Percentiles rank a stretch among this genome's conserved stretches.
Conservation (phyloP, 1,140 invertebrate genomes). For the Papilio glaucus region DNA sequence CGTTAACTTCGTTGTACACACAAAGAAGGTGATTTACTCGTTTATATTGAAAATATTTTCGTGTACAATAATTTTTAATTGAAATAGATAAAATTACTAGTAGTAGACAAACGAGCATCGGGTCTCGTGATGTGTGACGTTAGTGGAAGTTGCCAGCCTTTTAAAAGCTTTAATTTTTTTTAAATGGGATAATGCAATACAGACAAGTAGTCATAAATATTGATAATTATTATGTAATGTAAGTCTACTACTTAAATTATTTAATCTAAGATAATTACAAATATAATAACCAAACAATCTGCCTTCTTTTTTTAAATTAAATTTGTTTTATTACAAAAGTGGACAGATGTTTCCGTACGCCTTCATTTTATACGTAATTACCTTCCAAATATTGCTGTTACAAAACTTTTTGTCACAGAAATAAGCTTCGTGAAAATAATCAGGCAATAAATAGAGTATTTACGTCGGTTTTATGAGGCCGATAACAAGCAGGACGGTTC, state of each 20-base stretch:
- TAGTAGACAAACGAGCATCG: no score
- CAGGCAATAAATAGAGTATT: neutral
- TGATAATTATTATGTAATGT: no score
- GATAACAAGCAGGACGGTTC: neutral
- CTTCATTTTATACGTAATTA: neutral
- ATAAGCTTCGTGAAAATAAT: neutral
- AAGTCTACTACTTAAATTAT: no score
- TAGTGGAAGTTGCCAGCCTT: no score
- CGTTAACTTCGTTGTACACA: slow-evolving; percentile 17
- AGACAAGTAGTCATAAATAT: no score
- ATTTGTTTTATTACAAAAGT: no score
- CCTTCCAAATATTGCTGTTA: slow-evolving; percentile 7
- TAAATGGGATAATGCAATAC: no score
- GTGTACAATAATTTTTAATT: neutral
- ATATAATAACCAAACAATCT: no score
- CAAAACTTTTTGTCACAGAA: neutral
- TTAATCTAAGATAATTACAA: no score
- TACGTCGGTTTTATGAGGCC: slow-evolving; percentile 5
- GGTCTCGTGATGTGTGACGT: no score
- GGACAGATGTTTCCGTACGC: neutral
- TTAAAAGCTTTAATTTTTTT: no score
- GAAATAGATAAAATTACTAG: neutral
- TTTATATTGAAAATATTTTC: neutral
- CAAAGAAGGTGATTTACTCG: neutral
- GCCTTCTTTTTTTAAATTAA: no score